Base-by-base conservation (phyloP, 1,140 invertebrate species). In the Rhagoletis pomonella region DNA sequence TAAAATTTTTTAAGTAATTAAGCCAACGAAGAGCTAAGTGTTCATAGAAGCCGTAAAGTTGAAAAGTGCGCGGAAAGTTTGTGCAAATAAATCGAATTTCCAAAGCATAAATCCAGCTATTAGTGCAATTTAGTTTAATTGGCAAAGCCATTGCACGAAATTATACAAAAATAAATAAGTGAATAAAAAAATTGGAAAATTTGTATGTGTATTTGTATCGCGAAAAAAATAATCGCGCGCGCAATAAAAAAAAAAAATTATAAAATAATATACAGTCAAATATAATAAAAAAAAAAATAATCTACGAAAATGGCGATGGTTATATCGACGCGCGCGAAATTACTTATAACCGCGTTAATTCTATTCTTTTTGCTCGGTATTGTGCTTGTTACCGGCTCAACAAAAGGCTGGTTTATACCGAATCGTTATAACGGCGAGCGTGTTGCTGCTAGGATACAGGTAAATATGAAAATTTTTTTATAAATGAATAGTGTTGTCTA, bases 271-370 rank as follows among this genome's bases (percentile, higher is more conserved):
- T 85, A 62, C 50, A 67, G 50, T n/a, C 58, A 85, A 58, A 85
- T 58, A 85, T 85, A 69, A 88, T 88, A 58, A 86, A 67, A 29
- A 42, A 60, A 85, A 86, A 17, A 86, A 58, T 47, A 6, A 69
- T 59, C 29, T 42, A n/a, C 44, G 87, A 94, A 93, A 90, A 95
- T 95, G 94, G 94, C 94, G 88, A 95, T 95, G 94, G 94, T 95
- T 88, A 93, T 95, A 89, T 95, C 95, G 19, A 93, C 93, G 88
- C 94, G 94, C 89, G 94, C 94, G 12, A 95, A 95, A 93, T 91
- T 94, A 88, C 94, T 94, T 89, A 93, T 94, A 89, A 94, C 93
- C 89, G 93, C 93, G 17, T 90, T 95, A 85, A 90, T 94, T 44
- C 86, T 94, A 14, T 91, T 95, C 84, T 93, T 95, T 88, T 84